Evolutionary conservation across 2,888 invertebrate genomes (phyloP), one percentile per base, ranked within the genome.

Genomic region (Xanthostigma xanthostigma): DNA sequence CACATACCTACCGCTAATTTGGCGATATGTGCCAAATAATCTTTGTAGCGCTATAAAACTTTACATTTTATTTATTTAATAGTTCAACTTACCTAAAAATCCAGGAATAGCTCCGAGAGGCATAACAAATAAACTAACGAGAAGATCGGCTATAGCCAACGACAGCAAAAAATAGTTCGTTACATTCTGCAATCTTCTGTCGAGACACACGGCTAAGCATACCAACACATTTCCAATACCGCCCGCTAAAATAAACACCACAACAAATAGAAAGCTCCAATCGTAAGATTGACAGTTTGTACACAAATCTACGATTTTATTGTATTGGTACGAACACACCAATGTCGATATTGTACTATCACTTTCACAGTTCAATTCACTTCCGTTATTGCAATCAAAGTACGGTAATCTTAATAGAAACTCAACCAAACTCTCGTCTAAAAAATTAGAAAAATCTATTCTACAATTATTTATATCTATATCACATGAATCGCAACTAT

Each of bases 141-240:
- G 74, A 50, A 95, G 73, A 71, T 96, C 95, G 46, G 95, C 94
- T 48, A 94, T 84, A 41, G 94, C 93, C 64, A 96, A 69, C 17
- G 94, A 94, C 59, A 94, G 74, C 53, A 95, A 75, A 67, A 95
- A 95, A 70, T 94, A 94, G 71, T 95, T 96, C 54, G 95, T 95
- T 55, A 92, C 89, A 68, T 92, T 95, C 69, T 95, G 94, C 53
- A 95, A 71, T 58, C 87, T 76, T 53, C 87, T 80, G 71, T 96
- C 95, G 61, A 91, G 72, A 53, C 84, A 84, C 57, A 96, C 91
- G 1, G 95, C 94, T 60, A 95, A 72, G 66, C 94, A 94, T 57
- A 96, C 95, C 51, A 96, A 71, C 55, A 91, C 84, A 68, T 95
- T 95, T 14, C 95, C 94, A 49, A 92, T 67, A 33, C 89, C 88